A percentile compares a stretch with the other conserved stretches of the same genome.
Conservation (phyloP, 2,888 invertebrate genomes). For the Odontocolon sp. region DNA sequence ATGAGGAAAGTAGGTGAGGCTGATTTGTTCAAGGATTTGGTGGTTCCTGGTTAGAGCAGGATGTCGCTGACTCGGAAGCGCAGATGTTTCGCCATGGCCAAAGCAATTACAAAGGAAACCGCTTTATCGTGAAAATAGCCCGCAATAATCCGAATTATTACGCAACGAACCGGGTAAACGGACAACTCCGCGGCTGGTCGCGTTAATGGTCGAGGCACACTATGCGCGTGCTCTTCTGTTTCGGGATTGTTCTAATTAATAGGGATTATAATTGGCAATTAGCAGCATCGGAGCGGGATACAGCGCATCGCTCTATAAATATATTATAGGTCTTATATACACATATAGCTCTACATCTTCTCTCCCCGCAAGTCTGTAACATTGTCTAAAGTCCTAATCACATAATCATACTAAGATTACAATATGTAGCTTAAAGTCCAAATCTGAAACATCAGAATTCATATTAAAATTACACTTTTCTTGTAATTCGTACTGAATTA, state of each 20-base stretch:
- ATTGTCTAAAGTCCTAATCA: too few relatives aligned
- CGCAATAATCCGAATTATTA: constrained; percentile 78
- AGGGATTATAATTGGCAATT: constrained; percentile 78
- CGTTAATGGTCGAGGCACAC: constrained; percentile 70
- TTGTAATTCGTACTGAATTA: too few relatives aligned
- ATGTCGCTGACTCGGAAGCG: constrained; percentile 63
- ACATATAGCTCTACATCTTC: too few relatives aligned
- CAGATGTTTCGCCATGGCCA: constrained; percentile 75
- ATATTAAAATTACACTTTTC: too few relatives aligned
- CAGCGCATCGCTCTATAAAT: constrained; percentile 28
- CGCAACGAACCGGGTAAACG: constrained; percentile 72
- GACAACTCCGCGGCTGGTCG: constrained; percentile 59
- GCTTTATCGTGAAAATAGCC: constrained; percentile 75
- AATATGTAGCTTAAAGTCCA: too few relatives aligned
- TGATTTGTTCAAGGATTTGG: constrained; percentile 53
- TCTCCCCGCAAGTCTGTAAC: too few relatives aligned
- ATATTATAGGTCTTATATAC: too few relatives aligned
- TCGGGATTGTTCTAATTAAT: constrained; percentile 77
- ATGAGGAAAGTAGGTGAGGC: too few relatives aligned
- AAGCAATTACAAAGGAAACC: constrained; percentile 78
- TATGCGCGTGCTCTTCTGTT: constrained; percentile 66
- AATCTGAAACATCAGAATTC: too few relatives aligned
- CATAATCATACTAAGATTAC: too few relatives aligned
- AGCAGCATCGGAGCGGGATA: constrained; percentile 52
- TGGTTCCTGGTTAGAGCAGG: constrained; percentile 14